Evolutionary conservation across 2,797 vertebrate species (phyloP).

Genomic region (Cirrhinus mrigala): DNA sequence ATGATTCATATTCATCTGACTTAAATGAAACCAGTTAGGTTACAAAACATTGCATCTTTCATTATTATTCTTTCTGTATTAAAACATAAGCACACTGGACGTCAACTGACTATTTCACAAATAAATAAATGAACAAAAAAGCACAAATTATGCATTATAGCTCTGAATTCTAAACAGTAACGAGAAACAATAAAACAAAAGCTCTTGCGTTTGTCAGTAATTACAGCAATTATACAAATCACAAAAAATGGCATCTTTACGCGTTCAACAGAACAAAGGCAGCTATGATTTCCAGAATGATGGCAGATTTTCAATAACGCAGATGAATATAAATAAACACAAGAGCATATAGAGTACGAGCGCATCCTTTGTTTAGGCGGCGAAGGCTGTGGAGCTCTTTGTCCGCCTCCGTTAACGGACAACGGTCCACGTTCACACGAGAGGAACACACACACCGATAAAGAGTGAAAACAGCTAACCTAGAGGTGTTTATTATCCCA

Average conservation of each 20-base stretch:
- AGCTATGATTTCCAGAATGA: background rate
- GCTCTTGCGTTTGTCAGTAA: slow-evolving; percentile 60
- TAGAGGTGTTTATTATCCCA: background rate
- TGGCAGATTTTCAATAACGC: background rate
- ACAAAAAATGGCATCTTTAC: slow-evolving; percentile 58
- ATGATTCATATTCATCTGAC: background rate
- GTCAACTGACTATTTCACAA: background rate
- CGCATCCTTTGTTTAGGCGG: slow-evolving; percentile 83
- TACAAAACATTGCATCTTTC: background rate
- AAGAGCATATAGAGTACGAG: slow-evolving; percentile 50
- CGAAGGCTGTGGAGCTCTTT: slow-evolving; percentile 79
- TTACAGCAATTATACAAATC: slow-evolving; percentile 73
- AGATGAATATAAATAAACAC: slow-evolving; percentile 5
- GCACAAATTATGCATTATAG: background rate
- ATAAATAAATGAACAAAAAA: background rate
- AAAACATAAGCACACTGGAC: background rate
- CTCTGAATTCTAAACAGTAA: background rate
- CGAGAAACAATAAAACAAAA: slow-evolving; percentile 66
- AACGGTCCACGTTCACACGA: slow-evolving; percentile 61
- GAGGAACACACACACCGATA: slow-evolving; percentile 55
- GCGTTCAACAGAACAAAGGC: background rate
- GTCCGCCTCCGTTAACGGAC: slow-evolving; percentile 73
- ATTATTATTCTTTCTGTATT: background rate
- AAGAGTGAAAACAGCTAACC: slow-evolving; percentile 5
- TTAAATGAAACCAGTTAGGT: background rate